A percentile compares a stretch with the other conserved stretches of the same genome.
phyloP scores from a whole-genome alignment of 2,113 vertebrate genomes.

The Sturnus vulgaris region DNA sequence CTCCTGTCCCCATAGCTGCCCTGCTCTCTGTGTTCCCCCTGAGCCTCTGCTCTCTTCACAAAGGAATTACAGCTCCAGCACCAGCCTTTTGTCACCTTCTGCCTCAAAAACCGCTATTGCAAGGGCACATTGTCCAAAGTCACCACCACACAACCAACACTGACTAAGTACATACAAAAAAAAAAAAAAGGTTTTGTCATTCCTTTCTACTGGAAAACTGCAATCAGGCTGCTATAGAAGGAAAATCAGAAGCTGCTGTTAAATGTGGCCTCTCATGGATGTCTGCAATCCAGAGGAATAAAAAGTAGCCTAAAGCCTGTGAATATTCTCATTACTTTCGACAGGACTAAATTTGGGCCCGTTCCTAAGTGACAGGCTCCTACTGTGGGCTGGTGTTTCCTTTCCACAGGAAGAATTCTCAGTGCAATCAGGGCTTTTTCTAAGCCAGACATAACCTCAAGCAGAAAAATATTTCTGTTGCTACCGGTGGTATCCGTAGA shows the following conservation, averaged over 20 bases:
- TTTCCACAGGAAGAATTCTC: neutral
- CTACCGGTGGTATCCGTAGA: neutral
- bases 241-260: neutral
- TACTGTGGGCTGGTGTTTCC: neutral
- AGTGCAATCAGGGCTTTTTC: neutral
- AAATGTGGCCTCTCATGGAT: neutral
- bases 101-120: neutral
- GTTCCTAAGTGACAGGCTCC: constrained; percentile 18
- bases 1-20: neutral
- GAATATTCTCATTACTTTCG: neutral
- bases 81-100: neutral
- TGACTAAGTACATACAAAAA: too few species aligned
- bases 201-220: neutral
- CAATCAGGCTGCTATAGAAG: neutral
- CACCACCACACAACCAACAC: neutral
- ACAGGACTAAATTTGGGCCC: neutral
- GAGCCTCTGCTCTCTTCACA: neutral
- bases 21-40: neutral
- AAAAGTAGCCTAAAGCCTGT: neutral
- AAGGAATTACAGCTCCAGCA: neutral
- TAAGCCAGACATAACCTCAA: constrained; percentile 1
- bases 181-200: neutral
- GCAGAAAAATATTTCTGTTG: neutral
- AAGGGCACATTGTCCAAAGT: neutral
- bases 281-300: neutral